phyloP scores from a whole-genome alignment of 2,888 invertebrate species.

The Dolichomitus sp. region DNA sequence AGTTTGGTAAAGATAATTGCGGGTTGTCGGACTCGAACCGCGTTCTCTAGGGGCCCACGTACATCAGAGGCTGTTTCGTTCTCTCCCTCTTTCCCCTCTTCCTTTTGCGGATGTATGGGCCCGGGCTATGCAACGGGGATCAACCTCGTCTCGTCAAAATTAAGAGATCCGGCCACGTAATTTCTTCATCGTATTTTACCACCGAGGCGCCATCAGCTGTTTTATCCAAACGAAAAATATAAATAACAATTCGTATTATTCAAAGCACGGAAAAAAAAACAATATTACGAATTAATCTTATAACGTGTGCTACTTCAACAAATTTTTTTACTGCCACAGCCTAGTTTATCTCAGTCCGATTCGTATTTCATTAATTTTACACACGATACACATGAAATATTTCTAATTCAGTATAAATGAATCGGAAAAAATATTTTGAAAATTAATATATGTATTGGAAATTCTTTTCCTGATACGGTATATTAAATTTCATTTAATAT shows the following conservation, averaged over 20 bases:
- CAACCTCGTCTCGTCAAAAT: conserved; percentile 81
- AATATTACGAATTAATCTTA: too few relatives aligned
- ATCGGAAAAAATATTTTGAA: too few relatives aligned
- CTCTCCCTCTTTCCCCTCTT: conserved; percentile 17
- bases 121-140: conserved; percentile 42
- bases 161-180: conserved; percentile 83
- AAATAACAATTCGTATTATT: neutral
- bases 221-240: neutral
- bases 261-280: too few relatives aligned
- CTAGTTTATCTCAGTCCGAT: too few relatives aligned
- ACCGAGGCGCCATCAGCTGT: conserved; percentile 32
- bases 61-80: conserved; percentile 39
- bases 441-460: too few relatives aligned
- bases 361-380: too few relatives aligned
- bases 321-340: too few relatives aligned
- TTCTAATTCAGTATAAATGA: too few relatives aligned
- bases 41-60: conserved; percentile 58
- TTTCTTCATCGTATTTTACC: conserved; percentile 82
- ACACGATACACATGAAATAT: too few relatives aligned
- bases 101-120: conserved; percentile 42
- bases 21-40: conserved; percentile 78
- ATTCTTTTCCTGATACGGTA: too few relatives aligned
- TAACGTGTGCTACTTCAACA: too few relatives aligned
- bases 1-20: conserved; percentile 84
- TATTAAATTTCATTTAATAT: too few relatives aligned